Evolutionary conservation across 2,113 vertebrate species (phyloP).

Genomic region (Paracanthobrama guichenoti): DNA sequence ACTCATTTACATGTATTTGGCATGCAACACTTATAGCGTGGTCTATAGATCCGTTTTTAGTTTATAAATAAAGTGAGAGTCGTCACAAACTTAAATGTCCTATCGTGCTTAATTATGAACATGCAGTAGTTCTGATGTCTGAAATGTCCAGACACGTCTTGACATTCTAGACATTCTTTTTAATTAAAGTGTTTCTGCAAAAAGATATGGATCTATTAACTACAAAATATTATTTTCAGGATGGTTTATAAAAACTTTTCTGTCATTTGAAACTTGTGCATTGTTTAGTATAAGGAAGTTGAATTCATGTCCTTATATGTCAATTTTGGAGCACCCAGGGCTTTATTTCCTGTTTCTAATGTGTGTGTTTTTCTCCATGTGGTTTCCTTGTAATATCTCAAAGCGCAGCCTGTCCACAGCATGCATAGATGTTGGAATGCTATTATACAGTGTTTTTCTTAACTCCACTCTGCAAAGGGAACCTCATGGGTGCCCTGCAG

Average conservation of each 20-base stretch:
- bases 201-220: neutral
- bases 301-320: slow-evolving; percentile 58
- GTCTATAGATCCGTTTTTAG: neutral
- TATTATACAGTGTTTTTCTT: slow-evolving; percentile 67
- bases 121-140: neutral
- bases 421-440: neutral
- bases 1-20: neutral
- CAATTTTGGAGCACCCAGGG: slow-evolving; percentile 2
- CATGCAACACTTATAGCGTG: neutral
- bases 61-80: neutral
- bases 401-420: neutral
- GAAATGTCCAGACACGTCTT: neutral
- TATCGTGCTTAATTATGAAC: neutral
- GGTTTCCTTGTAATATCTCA: neutral
- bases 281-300: slow-evolving; percentile 51
- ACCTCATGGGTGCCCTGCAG: slow-evolving; percentile 91
- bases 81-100: neutral
- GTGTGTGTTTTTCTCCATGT: neutral
- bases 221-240: neutral
- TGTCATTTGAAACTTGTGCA: slow-evolving; percentile 2
- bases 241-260: neutral
- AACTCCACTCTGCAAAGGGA: slow-evolving; percentile 84
- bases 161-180: slow-evolving; percentile 6
- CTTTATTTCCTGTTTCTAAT: slow-evolving; percentile 48
- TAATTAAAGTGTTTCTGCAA: neutral